Evolutionary conservation across 2,888 invertebrate genomes (phyloP), one percentile per base, ranked within the genome.

Genomic region (Julus scanicus): DNA sequence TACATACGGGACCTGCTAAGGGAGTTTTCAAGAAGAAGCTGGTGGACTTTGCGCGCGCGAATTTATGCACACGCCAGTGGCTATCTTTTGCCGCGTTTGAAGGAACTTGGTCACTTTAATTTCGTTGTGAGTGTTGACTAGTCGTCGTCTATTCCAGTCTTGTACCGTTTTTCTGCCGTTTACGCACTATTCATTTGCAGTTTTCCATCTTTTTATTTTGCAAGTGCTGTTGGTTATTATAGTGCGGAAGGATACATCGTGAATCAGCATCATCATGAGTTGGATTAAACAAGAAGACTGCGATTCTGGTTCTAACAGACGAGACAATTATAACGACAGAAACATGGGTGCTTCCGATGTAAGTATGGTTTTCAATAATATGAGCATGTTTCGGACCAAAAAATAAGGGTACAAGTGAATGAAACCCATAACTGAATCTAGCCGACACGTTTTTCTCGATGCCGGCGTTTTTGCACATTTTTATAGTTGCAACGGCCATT

Each of bases 341-440:
- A 85, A 87, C 37, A 88, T 88, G 88, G 88, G 88, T 63, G 86
- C 88, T 11, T 49, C 88, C 11, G 88, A 88, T 63, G 88, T 88
- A 86, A 88, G 88, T 88, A 40, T 84, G n/a, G 8, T 15, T 11
- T 44, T 40, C 6, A 48, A 2, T 84, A 11, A 29, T 71, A 71
- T 2, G 15, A 17, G 0, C 8, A 9, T 6, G 11, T 20, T 2
- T 20, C 29, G 11, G 20, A 20, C 2, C 29, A 71, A 71, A 71
- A 71, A 29, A 71, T 71, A 29, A 20, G 29, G 11, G 5, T 71
- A 71, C 20, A 71, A 29, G 1, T 20, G 71, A 29, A 20, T 11
- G 8, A 11, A 71, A 29, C 71, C 9, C 29, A 11, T 29, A 29
- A 29, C 2, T 71, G 11, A 8, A 71, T 29, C 11, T 29, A 11